Base-by-base conservation (phyloP, 53 echinoderm and acorn worm genomes). In the Echinometra lucunter region DNA sequence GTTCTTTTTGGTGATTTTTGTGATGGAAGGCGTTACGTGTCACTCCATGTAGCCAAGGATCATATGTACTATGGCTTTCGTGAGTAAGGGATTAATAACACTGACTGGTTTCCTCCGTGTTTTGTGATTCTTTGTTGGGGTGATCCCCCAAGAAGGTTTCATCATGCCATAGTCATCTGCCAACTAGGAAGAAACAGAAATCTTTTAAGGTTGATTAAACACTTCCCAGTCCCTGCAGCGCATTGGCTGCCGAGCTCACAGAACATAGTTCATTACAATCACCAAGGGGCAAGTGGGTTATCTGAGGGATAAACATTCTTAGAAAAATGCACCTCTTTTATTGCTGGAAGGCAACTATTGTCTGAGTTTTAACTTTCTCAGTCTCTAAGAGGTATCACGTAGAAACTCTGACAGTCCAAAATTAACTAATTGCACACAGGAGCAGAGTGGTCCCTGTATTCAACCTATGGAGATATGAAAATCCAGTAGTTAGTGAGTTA, bases 1-100 rank as follows among this genome's bases (percentile, higher is more conserved):
- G 85, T 85, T 47, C 23, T n/a, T 85, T 85, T 85, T 85, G 17
- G 53, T 85, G 53, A 85, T 85, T 85, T 30, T 85, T 11, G 45
- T 17, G 44, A 25, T 6, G 12, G 23, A 40, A 47, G 16, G 49
- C 49, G 15, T 49, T 85, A 28, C 85, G 85, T 45, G 85, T 85
- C 49, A n/a, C 30, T 47, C 85, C 47, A 30, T 49, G 49, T 1
- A 49, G 45, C 7, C 45, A 12, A 49, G 49, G 85, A 45, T 85
- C 85, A 4, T 25, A 85, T 85, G 85, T 85, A 85, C 85, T 85
- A 85, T 85, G 49, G 3, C 28, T 45, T 85, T 88, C 23, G 34
- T 89, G 89, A 89, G 89, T 89, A 89, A 89, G 89, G 34, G 57
- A 89, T 89, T 89, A 89, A 37, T 57, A 89, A 89, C 89, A 89